Percentiles rank a stretch among this genome's conserved stretches.
phyloP scores from a whole-genome alignment of 2,888 invertebrate genomes.

The Sclerodermus sp. region DNA sequence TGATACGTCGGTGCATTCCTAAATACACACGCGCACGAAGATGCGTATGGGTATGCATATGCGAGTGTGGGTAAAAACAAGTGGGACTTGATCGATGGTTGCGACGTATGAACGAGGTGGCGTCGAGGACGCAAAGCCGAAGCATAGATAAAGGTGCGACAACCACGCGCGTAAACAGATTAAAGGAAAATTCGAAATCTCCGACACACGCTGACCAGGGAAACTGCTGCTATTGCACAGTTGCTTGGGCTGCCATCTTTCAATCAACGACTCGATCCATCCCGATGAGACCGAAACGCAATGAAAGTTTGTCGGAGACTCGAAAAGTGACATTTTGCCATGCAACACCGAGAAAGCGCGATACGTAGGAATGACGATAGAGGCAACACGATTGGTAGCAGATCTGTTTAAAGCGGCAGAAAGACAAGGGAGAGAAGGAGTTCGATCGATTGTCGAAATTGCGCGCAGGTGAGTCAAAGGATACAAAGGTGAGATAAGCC shows the following conservation, averaged over 20 bases:
- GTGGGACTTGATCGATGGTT: slow-evolving; percentile 36
- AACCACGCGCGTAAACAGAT: slow-evolving; percentile 10
- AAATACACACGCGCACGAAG: slow-evolving; percentile 10
- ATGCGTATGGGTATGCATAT: slow-evolving; percentile 23
- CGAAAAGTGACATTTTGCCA: too few species aligned
- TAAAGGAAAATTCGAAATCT: neutral
- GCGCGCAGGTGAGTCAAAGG: slow-evolving; percentile 12
- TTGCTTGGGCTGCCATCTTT: too few species aligned
- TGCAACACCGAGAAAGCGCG: too few species aligned
- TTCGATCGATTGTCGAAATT: slow-evolving; percentile 4
- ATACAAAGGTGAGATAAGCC: slow-evolving; percentile 35
- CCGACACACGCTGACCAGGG: too few species aligned
- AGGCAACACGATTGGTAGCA: too few species aligned
- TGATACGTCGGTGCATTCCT: slow-evolving; percentile 13
- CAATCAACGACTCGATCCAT: too few species aligned
- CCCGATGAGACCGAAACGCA: too few species aligned
- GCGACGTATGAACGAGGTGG: slow-evolving; percentile 18
- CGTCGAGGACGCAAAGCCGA: slow-evolving; percentile 12
- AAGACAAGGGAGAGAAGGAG: slow-evolving; percentile 15
- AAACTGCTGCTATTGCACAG: too few species aligned
- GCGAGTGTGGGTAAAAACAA: slow-evolving; percentile 31
- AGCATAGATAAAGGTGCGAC: slow-evolving; percentile 19
- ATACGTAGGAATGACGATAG: too few species aligned
- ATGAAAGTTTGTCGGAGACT: too few species aligned
- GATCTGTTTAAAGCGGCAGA: too few species aligned